These are phyloP conservation scores for Neodiprion fabricii DNA, from an alignment of 1,140 invertebrate species.

Conservation along the genomic window DNA sequence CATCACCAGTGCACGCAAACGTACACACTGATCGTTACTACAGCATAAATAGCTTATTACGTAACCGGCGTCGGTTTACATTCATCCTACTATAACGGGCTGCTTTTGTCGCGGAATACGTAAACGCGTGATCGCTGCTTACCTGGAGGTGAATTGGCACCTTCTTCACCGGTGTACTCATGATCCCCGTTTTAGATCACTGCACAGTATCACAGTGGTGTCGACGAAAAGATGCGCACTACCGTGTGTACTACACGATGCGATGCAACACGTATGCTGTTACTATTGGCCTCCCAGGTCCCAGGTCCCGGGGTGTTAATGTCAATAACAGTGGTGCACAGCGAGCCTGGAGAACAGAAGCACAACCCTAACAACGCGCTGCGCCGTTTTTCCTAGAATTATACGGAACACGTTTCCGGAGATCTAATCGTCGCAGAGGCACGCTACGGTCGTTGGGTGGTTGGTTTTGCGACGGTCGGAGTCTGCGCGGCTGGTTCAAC, in stretches of 20 bases:
- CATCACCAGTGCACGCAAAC: too few species aligned
- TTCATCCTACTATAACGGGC: background rate
- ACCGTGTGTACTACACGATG: background rate
- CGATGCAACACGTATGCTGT: too few species aligned
- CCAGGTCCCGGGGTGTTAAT: too few species aligned
- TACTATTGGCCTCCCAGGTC: too few species aligned
- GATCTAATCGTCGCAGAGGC: background rate
- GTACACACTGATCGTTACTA: too few species aligned
- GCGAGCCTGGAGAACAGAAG: background rate
- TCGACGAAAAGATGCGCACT: background rate
- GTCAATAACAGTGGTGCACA: too few species aligned
- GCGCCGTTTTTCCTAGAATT: background rate
- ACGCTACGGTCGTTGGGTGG: background rate
- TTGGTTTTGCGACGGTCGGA: constrained; percentile 1
- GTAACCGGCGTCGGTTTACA: background rate
- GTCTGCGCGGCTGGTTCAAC: constrained; percentile 1
- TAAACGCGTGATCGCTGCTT: constrained; percentile 22
- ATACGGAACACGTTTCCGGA: background rate
- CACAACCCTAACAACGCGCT: background rate
- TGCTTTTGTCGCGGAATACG: background rate
- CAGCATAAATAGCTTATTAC: too few species aligned
- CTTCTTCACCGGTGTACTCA: constrained; percentile 83
- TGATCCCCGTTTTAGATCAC: constrained; percentile 20
- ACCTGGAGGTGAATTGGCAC: constrained; percentile 94
- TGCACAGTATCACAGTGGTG: too few species aligned